Conservation (phyloP, 2,888 invertebrate species). For the Brachycybe producta region DNA sequence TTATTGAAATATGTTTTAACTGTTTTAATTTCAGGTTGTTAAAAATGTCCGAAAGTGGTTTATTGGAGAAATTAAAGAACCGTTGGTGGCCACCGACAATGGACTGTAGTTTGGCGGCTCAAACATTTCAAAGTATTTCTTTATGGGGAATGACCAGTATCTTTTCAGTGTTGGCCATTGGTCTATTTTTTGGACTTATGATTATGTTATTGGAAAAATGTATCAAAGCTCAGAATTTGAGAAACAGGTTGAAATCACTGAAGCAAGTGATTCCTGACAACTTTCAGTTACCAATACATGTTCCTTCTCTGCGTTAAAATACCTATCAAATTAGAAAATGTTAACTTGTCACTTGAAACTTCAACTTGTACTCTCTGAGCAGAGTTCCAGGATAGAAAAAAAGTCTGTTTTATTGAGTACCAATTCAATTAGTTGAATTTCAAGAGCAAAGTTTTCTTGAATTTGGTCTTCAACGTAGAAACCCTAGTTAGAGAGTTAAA, state of each 20-base stretch:
- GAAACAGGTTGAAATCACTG: background rate
- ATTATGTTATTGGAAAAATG: slow-evolving; percentile 1
- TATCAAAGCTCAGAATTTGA: slow-evolving; percentile 1
- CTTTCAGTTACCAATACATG: slow-evolving; percentile 4
- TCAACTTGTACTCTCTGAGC: too few relatives aligned
- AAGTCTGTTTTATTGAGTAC: too few relatives aligned
- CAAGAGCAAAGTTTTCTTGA: too few relatives aligned
- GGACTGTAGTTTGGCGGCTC: slow-evolving; percentile 5
- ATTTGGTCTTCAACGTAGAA: too few relatives aligned
- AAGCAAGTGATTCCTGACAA: background rate
- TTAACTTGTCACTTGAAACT: too few relatives aligned
- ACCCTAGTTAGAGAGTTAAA: too few relatives aligned
- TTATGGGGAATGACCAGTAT: slow-evolving; percentile 10
- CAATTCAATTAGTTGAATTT: too few relatives aligned
- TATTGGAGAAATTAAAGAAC: slow-evolving; percentile 10
- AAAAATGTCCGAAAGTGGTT: slow-evolving; percentile 14
- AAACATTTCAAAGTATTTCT: slow-evolving; percentile 9
- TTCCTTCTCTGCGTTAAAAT: too few relatives aligned
- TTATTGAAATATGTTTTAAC: background rate
- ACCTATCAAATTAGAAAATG: too few relatives aligned
- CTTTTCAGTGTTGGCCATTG: background rate
- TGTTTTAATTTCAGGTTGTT: slow-evolving; percentile 8
- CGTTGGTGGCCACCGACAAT: slow-evolving; percentile 16
- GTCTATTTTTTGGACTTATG: slow-evolving; percentile 1
- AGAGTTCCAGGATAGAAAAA: too few relatives aligned